Evolutionary conservation across 2,797 vertebrate species (phyloP).

Genomic region (Anguilla obscura): DNA sequence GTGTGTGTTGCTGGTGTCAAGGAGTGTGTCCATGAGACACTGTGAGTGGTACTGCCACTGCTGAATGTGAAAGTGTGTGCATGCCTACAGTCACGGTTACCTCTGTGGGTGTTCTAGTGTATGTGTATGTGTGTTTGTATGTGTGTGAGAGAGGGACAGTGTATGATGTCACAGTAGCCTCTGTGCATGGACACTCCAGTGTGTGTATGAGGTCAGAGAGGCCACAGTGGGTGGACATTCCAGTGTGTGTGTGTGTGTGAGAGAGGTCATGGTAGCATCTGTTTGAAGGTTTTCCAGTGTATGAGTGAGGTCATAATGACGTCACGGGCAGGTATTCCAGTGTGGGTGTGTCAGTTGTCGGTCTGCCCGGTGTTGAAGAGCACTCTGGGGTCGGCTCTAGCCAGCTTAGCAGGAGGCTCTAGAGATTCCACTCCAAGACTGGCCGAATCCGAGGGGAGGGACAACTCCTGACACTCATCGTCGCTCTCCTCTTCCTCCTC

Average conservation of each 20-base stretch:
- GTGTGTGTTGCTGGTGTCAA: not conserved
- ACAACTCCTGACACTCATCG: slow-evolving; percentile 83
- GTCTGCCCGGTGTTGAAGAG: slow-evolving; percentile 75
- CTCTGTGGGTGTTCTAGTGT: not conserved
- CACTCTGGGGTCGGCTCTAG: slow-evolving; percentile 81
- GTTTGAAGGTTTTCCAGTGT: slow-evolving; percentile 12
- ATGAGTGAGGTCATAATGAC: slow-evolving; percentile 23
- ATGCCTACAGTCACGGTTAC: slow-evolving; percentile 19
- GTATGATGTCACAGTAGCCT: slow-evolving; percentile 4
- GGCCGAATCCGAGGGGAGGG: slow-evolving; percentile 68
- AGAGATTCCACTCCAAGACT: slow-evolving; percentile 79
- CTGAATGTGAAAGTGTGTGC: slow-evolving; percentile 48
- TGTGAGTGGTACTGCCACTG: not conserved
- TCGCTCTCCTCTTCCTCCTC: slow-evolving; percentile 92
- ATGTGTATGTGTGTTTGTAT: not conserved
- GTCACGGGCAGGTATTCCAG: not conserved
- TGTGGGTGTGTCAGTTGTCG: slow-evolving; percentile 63
- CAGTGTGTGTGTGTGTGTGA: not conserved
- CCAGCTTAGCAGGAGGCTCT: slow-evolving; percentile 86
- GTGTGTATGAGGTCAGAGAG: not conserved
- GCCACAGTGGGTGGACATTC: not conserved
- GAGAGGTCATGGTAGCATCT: not conserved
- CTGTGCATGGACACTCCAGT: not conserved
- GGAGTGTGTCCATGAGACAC: not conserved
- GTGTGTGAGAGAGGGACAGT: not conserved